These are phyloP conservation scores for Entomyzon cyanotis DNA, from an alignment of 2,113 vertebrate genomes.

Conservation along the genomic window DNA sequence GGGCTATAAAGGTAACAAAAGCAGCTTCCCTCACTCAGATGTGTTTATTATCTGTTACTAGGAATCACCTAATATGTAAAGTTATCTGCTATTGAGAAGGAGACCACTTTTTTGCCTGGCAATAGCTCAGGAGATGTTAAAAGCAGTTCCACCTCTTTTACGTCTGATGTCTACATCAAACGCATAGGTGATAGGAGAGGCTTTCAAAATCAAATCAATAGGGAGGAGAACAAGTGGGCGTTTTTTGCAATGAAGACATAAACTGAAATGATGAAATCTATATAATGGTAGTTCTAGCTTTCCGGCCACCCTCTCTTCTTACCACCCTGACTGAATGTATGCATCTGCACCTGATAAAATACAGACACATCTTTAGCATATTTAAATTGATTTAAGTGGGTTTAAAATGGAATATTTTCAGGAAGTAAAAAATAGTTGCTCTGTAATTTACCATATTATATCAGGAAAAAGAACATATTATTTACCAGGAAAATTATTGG, in stretches of 20 bases:
- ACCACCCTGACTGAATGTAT: not conserved
- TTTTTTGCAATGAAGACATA: conserved; percentile 59
- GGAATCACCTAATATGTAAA: not conserved
- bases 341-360: not conserved
- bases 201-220: conserved; percentile 65
- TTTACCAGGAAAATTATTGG: not conserved
- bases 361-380: not conserved
- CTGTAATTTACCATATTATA: not conserved
- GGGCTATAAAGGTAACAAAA: not conserved
- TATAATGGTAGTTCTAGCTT: conserved; percentile 12
- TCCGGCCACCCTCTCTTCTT: not conserved
- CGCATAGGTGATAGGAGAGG: not conserved
- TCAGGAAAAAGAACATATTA: not conserved
- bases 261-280: conserved; percentile 44
- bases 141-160: conserved; percentile 28
- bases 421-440: not conserved
- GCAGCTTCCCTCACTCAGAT: not conserved
- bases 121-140: conserved; percentile 33
- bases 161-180: conserved; percentile 64
- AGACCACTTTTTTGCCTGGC: conserved; percentile 7
- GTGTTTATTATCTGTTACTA: conserved; percentile 23
- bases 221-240: conserved; percentile 48
- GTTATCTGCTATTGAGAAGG: not conserved
- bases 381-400: not conserved
- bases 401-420: not conserved